phyloP scores from a whole-genome alignment of 2,113 vertebrate genomes.

The Antechinus flavipes region DNA sequence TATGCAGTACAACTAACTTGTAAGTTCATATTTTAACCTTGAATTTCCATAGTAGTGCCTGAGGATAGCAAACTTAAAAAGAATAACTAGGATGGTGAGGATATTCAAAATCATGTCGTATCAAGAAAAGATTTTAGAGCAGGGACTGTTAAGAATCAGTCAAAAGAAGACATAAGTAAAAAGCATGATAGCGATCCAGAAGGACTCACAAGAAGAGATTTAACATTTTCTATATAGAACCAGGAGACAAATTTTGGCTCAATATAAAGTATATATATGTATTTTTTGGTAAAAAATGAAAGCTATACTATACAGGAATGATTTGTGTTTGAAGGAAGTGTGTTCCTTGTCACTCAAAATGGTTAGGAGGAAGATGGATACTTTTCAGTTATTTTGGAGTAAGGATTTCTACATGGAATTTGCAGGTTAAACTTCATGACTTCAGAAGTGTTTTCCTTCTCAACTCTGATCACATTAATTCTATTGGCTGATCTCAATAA shows the following conservation, averaged over 20 bases:
- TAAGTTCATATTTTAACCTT: slow-evolving; percentile 74
- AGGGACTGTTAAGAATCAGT: background rate
- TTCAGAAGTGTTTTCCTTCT: background rate
- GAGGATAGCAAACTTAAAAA: background rate
- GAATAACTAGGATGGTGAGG: background rate
- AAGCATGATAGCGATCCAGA: background rate
- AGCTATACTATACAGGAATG: background rate
- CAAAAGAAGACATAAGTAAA: background rate
- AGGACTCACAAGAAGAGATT: background rate
- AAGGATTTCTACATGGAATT: background rate
- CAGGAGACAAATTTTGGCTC: background rate
- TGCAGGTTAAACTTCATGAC: background rate
- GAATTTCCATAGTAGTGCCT: slow-evolving; percentile 61
- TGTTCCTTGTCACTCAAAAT: background rate
- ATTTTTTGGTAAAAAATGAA: background rate
- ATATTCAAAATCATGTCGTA: background rate
- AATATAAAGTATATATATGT: background rate
- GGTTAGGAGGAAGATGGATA: background rate
- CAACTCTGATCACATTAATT: slow-evolving; percentile 7
- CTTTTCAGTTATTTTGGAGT: background rate
- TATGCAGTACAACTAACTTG: slow-evolving; percentile 29
- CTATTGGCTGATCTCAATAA: slow-evolving; percentile 73
- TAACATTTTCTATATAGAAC: background rate
- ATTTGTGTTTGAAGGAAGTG: background rate
- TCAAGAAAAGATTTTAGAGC: background rate